Evolutionary conservation across 2,888 invertebrate genomes (phyloP).

Genomic region (Dorcus hopei): DNA sequence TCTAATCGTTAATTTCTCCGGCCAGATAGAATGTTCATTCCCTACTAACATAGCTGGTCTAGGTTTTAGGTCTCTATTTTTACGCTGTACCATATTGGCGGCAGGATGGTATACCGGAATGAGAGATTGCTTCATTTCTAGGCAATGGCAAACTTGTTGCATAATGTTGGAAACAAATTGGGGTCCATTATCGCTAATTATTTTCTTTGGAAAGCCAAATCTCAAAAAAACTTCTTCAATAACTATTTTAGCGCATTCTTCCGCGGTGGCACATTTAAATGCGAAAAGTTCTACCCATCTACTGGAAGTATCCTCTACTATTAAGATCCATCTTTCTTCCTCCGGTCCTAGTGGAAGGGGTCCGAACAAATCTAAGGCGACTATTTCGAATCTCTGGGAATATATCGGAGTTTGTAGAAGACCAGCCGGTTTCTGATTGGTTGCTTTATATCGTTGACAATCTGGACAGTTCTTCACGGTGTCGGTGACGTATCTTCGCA

Average conservation of each 20-base stretch:
- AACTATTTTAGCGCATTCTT: slow-evolving; percentile 26
- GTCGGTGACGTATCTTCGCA: too few species aligned
- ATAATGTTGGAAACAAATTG: slow-evolving; percentile 37
- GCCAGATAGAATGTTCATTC: slow-evolving; percentile 30
- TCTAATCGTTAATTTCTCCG: slow-evolving; percentile 22
- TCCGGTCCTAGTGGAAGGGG: too few species aligned
- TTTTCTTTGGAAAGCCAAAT: slow-evolving; percentile 36
- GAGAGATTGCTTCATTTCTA: background rate
- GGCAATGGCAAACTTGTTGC: slow-evolving; percentile 19
- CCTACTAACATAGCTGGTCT: slow-evolving; percentile 30
- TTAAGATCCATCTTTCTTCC: slow-evolving; percentile 25
- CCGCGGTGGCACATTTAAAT: slow-evolving; percentile 24
- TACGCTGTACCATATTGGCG: slow-evolving; percentile 37
- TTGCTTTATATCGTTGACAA: too few species aligned
- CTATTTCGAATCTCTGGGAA: too few species aligned
- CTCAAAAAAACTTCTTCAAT: slow-evolving; percentile 32
- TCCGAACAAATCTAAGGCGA: too few species aligned
- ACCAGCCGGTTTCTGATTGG: too few species aligned
- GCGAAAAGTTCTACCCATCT: slow-evolving; percentile 31
- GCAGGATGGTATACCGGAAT: slow-evolving; percentile 27
- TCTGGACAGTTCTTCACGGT: too few species aligned
- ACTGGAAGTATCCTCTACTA: slow-evolving; percentile 31
- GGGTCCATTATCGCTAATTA: slow-evolving; percentile 39
- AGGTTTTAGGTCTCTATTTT: slow-evolving; percentile 34
- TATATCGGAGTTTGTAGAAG: too few species aligned